Evolutionary conservation across 2,888 invertebrate genomes (phyloP).

Genomic region (Nudaria mundana): DNA sequence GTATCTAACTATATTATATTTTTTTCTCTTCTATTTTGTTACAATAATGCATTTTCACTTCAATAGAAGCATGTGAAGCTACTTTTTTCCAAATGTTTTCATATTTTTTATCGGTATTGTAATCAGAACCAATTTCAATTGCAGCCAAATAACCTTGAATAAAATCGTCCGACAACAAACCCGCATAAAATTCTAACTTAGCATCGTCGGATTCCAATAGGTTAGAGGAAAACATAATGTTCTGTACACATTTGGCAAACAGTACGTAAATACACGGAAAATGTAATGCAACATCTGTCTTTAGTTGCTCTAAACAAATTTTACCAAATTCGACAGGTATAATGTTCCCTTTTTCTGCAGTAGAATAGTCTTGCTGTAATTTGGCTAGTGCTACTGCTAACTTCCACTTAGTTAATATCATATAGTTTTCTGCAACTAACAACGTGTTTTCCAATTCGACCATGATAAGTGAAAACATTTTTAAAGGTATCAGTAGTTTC

Average conservation of each 20-base stretch:
- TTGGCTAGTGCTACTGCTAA: constrained; percentile 38
- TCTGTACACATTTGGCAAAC: constrained; percentile 39
- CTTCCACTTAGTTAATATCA: constrained; percentile 47
- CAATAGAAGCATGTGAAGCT: constrained; percentile 40
- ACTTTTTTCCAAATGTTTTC: constrained; percentile 24
- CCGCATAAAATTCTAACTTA: constrained; percentile 29
- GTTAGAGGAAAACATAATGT: constrained; percentile 16
- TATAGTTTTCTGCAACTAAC: constrained; percentile 46
- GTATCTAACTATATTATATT: neutral
- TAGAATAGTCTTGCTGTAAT: constrained; percentile 30
- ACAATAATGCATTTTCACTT: constrained; percentile 37
- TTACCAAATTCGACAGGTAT: constrained; percentile 42
- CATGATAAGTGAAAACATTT: constrained; percentile 39
- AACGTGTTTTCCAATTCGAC: constrained; percentile 35
- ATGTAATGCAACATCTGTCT: constrained; percentile 42
- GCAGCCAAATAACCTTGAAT: constrained; percentile 45
- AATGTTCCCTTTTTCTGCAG: constrained; percentile 15
- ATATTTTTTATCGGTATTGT: constrained; percentile 13
- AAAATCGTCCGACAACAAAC: constrained; percentile 42
- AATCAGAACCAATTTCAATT: constrained; percentile 28
- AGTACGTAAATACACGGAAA: constrained; percentile 52
- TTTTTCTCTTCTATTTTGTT: constrained; percentile 5
- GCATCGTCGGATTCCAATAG: constrained; percentile 11
- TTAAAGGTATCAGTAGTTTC: constrained; percentile 35
- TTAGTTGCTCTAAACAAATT: constrained; percentile 44